Evolutionary conservation across 2,113 vertebrate species (phyloP).

Genomic region (Serinus canaria): DNA sequence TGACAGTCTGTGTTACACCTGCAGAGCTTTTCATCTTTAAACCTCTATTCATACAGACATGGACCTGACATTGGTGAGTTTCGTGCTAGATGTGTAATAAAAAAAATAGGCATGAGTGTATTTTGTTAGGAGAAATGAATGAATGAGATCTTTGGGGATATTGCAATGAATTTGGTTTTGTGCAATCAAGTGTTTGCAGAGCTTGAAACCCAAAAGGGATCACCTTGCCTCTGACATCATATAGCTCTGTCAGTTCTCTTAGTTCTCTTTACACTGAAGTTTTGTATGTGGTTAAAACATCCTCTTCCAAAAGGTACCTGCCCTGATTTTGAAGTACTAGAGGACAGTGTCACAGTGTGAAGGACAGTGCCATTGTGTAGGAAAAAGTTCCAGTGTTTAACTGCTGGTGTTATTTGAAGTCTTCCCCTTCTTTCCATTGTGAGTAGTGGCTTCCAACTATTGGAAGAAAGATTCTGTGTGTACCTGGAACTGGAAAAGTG

Average conservation of each 20-base stretch:
- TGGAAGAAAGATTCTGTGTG: neutral
- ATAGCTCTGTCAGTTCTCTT: neutral
- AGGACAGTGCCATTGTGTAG: neutral
- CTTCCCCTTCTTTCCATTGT: neutral
- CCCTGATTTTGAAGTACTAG: neutral
- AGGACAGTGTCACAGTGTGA: neutral
- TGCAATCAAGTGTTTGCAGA: neutral
- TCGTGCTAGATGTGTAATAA: neutral
- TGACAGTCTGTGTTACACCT: neutral
- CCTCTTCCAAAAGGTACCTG: neutral
- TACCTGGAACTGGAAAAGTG: neutral
- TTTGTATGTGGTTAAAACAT: neutral
- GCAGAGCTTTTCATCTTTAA: neutral
- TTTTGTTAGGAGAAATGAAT: neutral
- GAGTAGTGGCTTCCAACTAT: neutral
- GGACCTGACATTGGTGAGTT: neutral
- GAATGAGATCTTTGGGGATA: neutral
- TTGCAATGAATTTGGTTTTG: neutral
- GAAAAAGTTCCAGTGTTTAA: neutral
- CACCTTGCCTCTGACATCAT: neutral
- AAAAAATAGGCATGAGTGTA: neutral
- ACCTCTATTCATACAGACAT: neutral
- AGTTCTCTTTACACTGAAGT: neutral
- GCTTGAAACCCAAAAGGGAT: neutral
- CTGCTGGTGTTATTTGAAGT: neutral